Base-by-base conservation (phyloP, 2,113 vertebrate species). In the Henicopernis longicauda region DNA sequence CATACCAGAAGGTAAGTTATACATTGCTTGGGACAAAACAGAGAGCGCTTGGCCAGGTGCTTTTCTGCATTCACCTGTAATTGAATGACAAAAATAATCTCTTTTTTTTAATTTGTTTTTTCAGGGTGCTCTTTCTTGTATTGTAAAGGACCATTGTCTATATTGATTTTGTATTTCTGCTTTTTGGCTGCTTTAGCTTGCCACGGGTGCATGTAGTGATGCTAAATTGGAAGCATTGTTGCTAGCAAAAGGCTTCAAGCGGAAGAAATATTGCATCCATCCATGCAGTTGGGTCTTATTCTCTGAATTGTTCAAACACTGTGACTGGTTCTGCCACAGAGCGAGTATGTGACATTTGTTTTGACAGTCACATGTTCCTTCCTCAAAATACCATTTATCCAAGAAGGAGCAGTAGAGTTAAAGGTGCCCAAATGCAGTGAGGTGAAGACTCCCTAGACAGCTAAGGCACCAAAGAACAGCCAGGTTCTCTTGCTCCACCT, bases 161-260 rank as follows among this genome's bases (percentile, higher is more conserved):
- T 70, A 44, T 13, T 90, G 58, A 86, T 83, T 90, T 90, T 44
- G 8, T 89, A 18, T 87, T 78, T 90, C 54, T 78, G 78, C 89
- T 91, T 91, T 85, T 63, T 91, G 81, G 80, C 93, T 74, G 85
- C 77, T 91, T 61, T 85, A 91, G 86, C 79, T 95, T 97, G 62
- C 83, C 38, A n/a, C 3, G 3, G 45, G 91, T 97, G 89, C 91
- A 92, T 97, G 86, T 82, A 62, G 74, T 71, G 50, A 86, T 84
- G 88, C 86, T 91, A 72, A 85, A 44, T 31, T 72, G 47, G 47
- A 95, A 91, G 62, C 38, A 2, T 57, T 62, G 73, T 71, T 94
- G 57, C 85, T 91, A 74, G 87, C 82, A 89, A 52, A 94, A 94
- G 36, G n/a, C 45, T 92, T 82, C 62, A 55, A 61, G 52, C 4